Evolutionary conservation across 2,888 invertebrate species (phyloP).

Genomic region (Lithophane socia): DNA sequence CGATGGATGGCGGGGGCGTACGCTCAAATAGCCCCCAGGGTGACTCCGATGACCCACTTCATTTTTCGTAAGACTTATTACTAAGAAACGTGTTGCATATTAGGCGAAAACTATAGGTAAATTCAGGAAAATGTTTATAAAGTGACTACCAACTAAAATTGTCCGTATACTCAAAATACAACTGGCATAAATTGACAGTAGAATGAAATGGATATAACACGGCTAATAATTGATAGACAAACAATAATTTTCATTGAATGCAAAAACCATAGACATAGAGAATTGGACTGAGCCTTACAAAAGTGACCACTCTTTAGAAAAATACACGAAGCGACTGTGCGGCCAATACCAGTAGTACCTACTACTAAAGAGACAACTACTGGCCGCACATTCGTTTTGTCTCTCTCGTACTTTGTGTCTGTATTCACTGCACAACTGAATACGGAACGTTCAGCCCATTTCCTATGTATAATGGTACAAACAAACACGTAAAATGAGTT

Average conservation of each 20-base stretch:
- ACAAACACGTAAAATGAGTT: neutral
- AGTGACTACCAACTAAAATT: neutral
- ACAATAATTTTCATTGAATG: neutral
- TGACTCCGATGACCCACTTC: constrained; percentile 28
- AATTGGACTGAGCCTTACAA: too few relatives aligned
- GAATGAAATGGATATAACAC: neutral
- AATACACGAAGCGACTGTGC: too few relatives aligned
- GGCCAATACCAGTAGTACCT: too few relatives aligned
- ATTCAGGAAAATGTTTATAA: neutral
- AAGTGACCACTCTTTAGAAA: too few relatives aligned
- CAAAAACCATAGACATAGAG: too few relatives aligned
- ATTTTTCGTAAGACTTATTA: constrained; percentile 42
- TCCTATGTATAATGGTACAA: too few relatives aligned
- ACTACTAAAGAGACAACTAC: too few relatives aligned
- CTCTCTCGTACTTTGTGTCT: too few relatives aligned
- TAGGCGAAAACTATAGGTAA: neutral
- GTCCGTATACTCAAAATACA: neutral
- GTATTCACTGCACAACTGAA: too few relatives aligned
- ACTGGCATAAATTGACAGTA: neutral
- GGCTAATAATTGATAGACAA: neutral
- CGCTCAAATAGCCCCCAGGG: constrained; percentile 40
- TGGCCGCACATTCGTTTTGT: too few relatives aligned
- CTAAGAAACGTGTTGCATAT: constrained; percentile 29
- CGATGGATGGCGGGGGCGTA: constrained; percentile 38
- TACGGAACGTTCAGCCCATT: too few relatives aligned